These are phyloP conservation scores for Eurosta solidaginis DNA, from an alignment of 1,140 invertebrate genomes.

Conservation along the genomic window DNA sequence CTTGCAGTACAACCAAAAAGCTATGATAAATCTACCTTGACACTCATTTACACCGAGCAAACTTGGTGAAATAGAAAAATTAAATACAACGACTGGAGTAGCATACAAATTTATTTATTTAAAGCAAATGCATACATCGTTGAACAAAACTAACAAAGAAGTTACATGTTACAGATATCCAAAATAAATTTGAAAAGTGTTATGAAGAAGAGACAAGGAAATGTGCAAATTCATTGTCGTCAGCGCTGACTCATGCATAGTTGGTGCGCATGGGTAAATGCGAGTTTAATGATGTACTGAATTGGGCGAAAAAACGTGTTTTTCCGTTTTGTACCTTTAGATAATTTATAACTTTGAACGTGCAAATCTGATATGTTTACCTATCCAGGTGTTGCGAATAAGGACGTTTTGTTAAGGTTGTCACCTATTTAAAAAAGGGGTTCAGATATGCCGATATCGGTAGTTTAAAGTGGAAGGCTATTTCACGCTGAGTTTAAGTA, in stretches of 20 bases:
- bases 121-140: neutral
- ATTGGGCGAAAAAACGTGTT: no score
- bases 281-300: no score
- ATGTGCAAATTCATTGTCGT: neutral
- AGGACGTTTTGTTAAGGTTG: no score
- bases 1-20: neutral
- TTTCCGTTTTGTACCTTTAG: neutral
- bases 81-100: neutral
- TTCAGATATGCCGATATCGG: no score
- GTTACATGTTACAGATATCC: no score
- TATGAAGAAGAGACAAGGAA: neutral
- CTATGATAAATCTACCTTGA: neutral
- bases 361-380: neutral
- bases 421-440: no score
- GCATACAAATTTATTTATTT: neutral
- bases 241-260: no score
- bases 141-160: no score
- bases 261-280: no score
- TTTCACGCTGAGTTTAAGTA: neutral
- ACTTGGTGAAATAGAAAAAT: neutral
- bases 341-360: neutral
- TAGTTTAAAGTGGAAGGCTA: no score
- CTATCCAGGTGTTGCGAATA: neutral
- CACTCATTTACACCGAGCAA: neutral
- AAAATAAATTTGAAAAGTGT: neutral